Percentiles rank a stretch among this genome's conserved stretches.
Conservation (phyloP, 2,888 invertebrate genomes). For the Atethmia centrago region DNA sequence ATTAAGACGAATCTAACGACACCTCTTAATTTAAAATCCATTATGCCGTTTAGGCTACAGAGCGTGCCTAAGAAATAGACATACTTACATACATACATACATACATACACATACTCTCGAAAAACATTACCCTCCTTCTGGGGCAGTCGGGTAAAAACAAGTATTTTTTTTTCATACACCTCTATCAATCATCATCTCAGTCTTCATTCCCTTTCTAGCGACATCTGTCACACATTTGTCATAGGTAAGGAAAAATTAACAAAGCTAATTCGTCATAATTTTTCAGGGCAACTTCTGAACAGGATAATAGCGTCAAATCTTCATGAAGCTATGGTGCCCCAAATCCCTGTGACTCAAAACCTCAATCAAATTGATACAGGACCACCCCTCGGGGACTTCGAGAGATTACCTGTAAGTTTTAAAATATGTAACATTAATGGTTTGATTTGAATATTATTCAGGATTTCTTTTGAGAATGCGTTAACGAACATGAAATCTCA, state of each 20-base stretch:
- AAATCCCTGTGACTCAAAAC: conserved; percentile 61
- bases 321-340: conserved; percentile 78
- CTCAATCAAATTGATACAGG: conserved; percentile 77
- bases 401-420: conserved; percentile 83
- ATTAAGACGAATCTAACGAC: no score
- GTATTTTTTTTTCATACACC: background rate
- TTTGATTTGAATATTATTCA: background rate
- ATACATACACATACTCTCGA: no score
- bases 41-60: no score
- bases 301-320: conserved; percentile 84
- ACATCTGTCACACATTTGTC: background rate
- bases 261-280: background rate
- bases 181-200: background rate
- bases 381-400: conserved; percentile 83
- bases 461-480: background rate
- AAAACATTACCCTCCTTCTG: no score
- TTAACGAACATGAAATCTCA: background rate
- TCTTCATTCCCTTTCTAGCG: background rate
- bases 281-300: conserved; percentile 79
- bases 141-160: no score
- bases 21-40: no score
- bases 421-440: background rate
- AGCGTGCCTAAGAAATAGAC: no score
- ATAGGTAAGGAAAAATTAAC: background rate
- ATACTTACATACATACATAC: no score